phyloP scores from a whole-genome alignment of 2,797 vertebrate genomes.

The Enteromius radiatus region DNA sequence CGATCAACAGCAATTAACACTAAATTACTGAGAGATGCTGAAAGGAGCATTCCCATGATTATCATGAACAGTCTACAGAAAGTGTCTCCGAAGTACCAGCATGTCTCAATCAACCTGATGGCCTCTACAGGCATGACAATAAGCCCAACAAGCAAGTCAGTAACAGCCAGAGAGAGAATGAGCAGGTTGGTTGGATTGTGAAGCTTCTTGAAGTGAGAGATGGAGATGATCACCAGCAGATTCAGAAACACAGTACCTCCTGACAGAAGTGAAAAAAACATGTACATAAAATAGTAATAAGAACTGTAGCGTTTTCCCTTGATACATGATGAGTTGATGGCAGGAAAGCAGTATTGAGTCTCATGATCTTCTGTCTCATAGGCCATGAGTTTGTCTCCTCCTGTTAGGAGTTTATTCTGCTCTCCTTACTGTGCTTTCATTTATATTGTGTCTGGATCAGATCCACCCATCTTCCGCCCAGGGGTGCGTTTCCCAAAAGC shows the following conservation, averaged over 20 bases:
- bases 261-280: background rate
- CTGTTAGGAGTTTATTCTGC: no score
- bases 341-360: no score
- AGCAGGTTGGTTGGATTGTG: constrained; percentile 17
- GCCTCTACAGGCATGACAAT: background rate
- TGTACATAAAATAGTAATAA: background rate
- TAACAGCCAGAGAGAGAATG: constrained; percentile 16
- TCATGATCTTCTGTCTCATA: no score
- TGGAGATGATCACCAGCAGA: constrained; percentile 40
- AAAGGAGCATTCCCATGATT: background rate
- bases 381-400: no score
- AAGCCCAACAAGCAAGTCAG: background rate
- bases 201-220: constrained; percentile 42
- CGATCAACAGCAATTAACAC: constrained; percentile 14
- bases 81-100: constrained; percentile 15
- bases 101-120: background rate
- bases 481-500: no score
- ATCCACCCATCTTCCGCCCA: no score
- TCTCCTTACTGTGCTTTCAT: no score
- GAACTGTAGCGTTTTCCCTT: background rate
- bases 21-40: background rate
- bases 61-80: background rate
- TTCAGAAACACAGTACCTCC: constrained; percentile 20
- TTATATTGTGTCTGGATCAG: no score
- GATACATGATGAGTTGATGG: background rate